Conservation (phyloP, 2,797 vertebrate species). For the Sus cebifrons region DNA sequence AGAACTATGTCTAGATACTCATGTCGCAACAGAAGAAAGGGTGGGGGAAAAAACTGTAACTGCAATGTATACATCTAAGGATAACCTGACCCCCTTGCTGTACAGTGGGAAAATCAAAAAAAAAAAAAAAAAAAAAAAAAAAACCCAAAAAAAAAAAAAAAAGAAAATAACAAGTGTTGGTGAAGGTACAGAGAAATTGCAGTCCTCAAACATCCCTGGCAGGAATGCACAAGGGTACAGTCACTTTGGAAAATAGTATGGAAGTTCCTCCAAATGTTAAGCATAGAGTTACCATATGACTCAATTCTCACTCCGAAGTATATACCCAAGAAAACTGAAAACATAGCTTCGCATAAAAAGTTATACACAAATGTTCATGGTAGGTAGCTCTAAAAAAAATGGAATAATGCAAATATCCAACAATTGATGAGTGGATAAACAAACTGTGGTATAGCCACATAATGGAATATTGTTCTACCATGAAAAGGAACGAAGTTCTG, state of each 20-base stretch:
- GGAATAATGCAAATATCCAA: background rate
- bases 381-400: background rate
- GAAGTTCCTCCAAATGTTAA: conserved; percentile 27
- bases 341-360: background rate
- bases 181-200: background rate
- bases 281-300: background rate
- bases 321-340: background rate
- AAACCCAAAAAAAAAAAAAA: background rate
- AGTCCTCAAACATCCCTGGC: background rate
- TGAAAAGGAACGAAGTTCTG: background rate
- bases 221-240: background rate
- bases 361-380: background rate
- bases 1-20: too few species aligned
- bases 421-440: background rate
- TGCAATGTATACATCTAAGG: too few species aligned
- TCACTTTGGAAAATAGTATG: conserved; percentile 14
- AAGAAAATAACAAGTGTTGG: background rate
- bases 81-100: too few species aligned
- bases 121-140: too few species aligned
- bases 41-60: too few species aligned
- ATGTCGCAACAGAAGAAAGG: too few species aligned
- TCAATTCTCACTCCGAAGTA: background rate
- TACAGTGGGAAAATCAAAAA: too few species aligned
- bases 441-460: background rate
- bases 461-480: background rate